Evolutionary conservation across 2,797 vertebrate genomes (phyloP).

Genomic region (Ispidina lecontei): DNA sequence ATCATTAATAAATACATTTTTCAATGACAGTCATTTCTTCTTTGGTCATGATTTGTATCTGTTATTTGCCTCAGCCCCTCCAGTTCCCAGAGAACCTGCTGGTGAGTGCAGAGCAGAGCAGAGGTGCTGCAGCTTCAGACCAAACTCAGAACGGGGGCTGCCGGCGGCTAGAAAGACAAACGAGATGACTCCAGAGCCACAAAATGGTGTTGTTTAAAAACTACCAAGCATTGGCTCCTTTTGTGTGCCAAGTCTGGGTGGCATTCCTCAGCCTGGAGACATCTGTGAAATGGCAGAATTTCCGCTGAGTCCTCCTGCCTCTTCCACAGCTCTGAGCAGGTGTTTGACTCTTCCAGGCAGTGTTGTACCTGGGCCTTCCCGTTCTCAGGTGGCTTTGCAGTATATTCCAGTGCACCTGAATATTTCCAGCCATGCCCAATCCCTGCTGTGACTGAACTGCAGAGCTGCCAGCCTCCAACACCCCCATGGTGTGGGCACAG

Average conservation of each 20-base stretch:
- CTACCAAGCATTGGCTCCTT: not conserved
- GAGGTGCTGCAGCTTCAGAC: not conserved
- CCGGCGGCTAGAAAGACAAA: rapidly evolving
- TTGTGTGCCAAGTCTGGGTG: not conserved
- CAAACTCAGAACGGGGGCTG: not conserved
- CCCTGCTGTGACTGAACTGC: not conserved
- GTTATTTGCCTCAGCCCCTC: not conserved
- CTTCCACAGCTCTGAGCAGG: not conserved
- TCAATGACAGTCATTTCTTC: conserved; percentile 56
- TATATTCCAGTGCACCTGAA: not conserved
- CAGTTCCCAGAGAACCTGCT: not conserved
- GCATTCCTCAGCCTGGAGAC: not conserved
- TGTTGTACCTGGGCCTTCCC: not conserved
- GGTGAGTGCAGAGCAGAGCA: not conserved
- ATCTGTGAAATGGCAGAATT: not conserved
- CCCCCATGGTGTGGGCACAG: not conserved
- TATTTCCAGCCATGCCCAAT: not conserved
- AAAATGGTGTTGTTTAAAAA: not conserved
- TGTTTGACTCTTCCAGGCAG: not conserved
- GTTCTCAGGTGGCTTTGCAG: rapidly evolving
- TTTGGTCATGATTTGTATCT: conserved; percentile 62
- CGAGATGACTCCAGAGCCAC: not conserved
- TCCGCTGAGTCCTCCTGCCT: not conserved
- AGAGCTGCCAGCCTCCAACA: not conserved
- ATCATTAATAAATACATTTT: conserved; percentile 69